Percentiles rank a stretch among this genome's conserved stretches.
Evolutionary conservation across 1,140 invertebrate species (phyloP).

Genomic region (Hyles euphorbiae): DNA sequence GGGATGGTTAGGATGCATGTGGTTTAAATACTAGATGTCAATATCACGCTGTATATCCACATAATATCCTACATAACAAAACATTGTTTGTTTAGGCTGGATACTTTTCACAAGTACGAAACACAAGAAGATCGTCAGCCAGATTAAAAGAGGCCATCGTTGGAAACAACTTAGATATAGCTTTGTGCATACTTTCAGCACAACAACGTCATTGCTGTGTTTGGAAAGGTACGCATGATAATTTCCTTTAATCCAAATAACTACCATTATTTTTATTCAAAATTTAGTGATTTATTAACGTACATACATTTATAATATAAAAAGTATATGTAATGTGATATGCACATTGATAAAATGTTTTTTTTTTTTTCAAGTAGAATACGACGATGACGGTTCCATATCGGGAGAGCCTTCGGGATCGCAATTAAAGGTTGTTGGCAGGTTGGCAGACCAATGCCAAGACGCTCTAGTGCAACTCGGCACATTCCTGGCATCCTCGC

Average conservation of each 20-base stretch:
- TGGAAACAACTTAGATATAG: constrained; percentile 93
- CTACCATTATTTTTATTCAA: not conserved
- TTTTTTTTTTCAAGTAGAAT: constrained; percentile 58
- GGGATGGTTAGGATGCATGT: no score
- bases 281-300: not conserved
- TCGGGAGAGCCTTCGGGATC: constrained; percentile 81
- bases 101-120: constrained; percentile 97
- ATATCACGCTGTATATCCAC: no score
- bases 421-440: constrained; percentile 94
- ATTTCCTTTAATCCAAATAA: not conserved
- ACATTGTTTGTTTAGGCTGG: constrained; percentile 77
- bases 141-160: constrained; percentile 97
- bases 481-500: constrained; percentile 93
- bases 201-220: constrained; percentile 93
- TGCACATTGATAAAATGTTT: not conserved
- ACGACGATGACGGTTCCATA: constrained; percentile 77
- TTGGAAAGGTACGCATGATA: constrained; percentile 56
- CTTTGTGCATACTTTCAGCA: constrained; percentile 95
- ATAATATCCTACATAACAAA: not conserved
- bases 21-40: no score
- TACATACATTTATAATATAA: not conserved
- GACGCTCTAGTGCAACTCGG: constrained; percentile 99
- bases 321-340: not conserved
- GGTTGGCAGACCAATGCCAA: constrained; percentile 93
- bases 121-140: constrained; percentile 96